phyloP scores from a whole-genome alignment of 2,797 vertebrate species.

The Helarctos malayanus region DNA sequence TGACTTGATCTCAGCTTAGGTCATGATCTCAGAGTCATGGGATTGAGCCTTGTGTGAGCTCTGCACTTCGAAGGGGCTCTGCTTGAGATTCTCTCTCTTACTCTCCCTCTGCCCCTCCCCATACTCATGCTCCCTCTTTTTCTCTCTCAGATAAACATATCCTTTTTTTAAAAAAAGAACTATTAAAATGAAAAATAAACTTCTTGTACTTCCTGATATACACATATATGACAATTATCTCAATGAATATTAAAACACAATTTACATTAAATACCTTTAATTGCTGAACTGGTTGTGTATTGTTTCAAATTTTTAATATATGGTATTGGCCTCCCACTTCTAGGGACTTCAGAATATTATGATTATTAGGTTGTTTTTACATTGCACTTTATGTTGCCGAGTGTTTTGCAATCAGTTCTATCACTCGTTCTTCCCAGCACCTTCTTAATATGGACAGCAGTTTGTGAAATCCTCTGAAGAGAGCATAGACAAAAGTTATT shows the following conservation, averaged over 20 bases:
- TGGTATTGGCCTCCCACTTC: not conserved
- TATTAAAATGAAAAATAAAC: conserved; percentile 39
- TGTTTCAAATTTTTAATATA: conserved; percentile 45
- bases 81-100: not conserved
- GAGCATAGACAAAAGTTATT: conserved; percentile 56
- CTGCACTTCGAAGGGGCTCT: not conserved
- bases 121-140: not conserved
- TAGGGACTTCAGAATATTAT: not conserved
- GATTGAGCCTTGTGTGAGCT: not conserved
- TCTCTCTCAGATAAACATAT: not conserved
- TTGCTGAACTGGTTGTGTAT: not conserved
- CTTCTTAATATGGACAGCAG: not conserved
- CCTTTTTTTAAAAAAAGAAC: not conserved
- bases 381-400: conserved; percentile 32
- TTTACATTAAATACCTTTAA: conserved; percentile 56
- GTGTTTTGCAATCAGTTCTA: conserved; percentile 51
- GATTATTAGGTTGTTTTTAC: conserved; percentile 56
- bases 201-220: not conserved
- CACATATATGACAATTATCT: not conserved
- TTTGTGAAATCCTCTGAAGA: conserved; percentile 47
- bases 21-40: not conserved
- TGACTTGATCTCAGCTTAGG: not conserved
- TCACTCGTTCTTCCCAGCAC: not conserved
- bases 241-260: conserved; percentile 7
- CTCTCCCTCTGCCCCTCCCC: not conserved